Conservation (phyloP, 2,797 vertebrate genomes). For the Melanotaenia boesemani region DNA sequence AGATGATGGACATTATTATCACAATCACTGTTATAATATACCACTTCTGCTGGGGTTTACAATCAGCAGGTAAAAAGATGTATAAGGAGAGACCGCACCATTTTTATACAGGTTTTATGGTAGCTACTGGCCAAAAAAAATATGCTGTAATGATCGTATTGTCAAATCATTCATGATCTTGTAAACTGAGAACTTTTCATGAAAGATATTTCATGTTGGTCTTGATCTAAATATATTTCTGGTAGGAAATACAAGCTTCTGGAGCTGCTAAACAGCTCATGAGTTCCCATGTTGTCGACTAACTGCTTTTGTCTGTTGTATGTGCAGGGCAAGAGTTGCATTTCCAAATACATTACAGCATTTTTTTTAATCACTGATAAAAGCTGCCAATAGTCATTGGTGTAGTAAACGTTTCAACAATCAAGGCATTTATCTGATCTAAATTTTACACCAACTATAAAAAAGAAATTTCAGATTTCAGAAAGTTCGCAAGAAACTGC, state of each 20-base stretch:
- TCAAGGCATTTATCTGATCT: not conserved
- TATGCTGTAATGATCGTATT: not conserved
- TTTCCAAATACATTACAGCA: not conserved
- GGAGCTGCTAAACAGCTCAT: not conserved
- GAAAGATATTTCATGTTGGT: not conserved
- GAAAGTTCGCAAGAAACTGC: not conserved
- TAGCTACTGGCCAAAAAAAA: not conserved
- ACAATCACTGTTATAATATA: no score
- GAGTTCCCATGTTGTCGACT: not conserved
- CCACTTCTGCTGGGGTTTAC: not conserved
- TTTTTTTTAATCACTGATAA: constrained; percentile 9
- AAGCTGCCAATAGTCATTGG: constrained; percentile 19
- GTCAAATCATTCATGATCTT: not conserved
- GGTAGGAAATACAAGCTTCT: not conserved
- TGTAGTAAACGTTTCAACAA: constrained; percentile 4
- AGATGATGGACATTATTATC: no score
- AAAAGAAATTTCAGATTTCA: not conserved
- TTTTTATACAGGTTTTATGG: not conserved
- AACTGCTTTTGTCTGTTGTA: not conserved
- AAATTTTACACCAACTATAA: not conserved
- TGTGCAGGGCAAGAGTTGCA: not conserved
- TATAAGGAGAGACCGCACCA: not conserved
- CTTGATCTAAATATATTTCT: constrained; percentile 9
- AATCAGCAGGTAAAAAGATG: not conserved
- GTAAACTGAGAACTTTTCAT: not conserved